Evolutionary conservation across 2,113 vertebrate genomes (phyloP).

Genomic region (Callopanchax toddi): DNA sequence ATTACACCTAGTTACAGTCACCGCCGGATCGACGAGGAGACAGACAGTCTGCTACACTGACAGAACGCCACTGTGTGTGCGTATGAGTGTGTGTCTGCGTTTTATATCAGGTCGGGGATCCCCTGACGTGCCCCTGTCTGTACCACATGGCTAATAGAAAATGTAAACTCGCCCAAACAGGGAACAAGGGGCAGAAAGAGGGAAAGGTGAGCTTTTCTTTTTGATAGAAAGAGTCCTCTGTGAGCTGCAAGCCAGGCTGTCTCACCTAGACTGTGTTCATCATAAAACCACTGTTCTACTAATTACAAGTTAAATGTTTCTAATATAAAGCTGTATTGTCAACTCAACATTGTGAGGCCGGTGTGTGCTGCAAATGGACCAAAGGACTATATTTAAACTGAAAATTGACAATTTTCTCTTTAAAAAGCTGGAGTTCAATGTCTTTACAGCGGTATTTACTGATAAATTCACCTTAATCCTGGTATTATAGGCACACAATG

Average conservation of each 20-base stretch:
- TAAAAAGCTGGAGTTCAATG: too few species aligned
- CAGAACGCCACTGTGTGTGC: slow-evolving; percentile 70
- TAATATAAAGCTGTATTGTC: too few species aligned
- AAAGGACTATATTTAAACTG: not conserved
- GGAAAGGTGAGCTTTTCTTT: slow-evolving; percentile 51
- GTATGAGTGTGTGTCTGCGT: slow-evolving; percentile 27
- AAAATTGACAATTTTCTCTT: too few species aligned
- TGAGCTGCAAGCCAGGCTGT: slow-evolving; percentile 34
- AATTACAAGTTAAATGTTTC: not conserved
- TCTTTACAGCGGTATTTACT: too few species aligned
- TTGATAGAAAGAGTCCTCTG: slow-evolving; percentile 69
- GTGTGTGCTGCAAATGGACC: not conserved
- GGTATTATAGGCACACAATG: too few species aligned
- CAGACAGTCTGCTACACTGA: slow-evolving; percentile 85
- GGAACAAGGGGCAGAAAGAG: slow-evolving; percentile 58
- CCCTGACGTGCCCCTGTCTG: slow-evolving; percentile 74
- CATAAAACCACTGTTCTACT: slow-evolving; percentile 38
- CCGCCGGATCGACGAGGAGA: slow-evolving; percentile 89
- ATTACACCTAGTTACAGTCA: slow-evolving; percentile 89
- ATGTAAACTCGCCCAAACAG: slow-evolving; percentile 72
- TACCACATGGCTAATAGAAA: slow-evolving; percentile 82
- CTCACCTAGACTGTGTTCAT: slow-evolving; percentile 11
- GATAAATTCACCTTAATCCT: too few species aligned
- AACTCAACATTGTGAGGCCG: not conserved
- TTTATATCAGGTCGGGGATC: slow-evolving; percentile 79